phyloP scores from a whole-genome alignment of 2,797 vertebrate genomes.

The Rhabdophis nuchalis region DNA sequence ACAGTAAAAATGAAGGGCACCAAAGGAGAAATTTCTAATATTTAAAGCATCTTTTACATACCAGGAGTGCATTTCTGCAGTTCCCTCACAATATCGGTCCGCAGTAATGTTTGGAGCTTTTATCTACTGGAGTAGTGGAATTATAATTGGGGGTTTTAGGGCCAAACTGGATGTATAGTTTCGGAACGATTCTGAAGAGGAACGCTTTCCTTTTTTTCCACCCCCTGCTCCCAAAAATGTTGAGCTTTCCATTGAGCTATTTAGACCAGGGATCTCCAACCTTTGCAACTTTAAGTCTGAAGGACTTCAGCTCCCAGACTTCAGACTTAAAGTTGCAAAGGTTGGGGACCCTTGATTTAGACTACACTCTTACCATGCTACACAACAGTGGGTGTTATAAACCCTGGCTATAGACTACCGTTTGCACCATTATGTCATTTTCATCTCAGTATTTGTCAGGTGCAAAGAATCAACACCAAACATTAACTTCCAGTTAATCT shows the following conservation, averaged over 20 bases:
- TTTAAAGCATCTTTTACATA: not conserved
- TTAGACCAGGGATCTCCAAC: too few species aligned
- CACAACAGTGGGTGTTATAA: not conserved
- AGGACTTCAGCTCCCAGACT: too few species aligned
- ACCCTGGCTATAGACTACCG: not conserved
- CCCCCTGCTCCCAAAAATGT: not conserved
- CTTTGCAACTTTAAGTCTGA: too few species aligned
- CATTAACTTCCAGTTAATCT: too few species aligned
- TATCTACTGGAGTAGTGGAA: not conserved
- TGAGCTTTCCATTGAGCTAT: not conserved
- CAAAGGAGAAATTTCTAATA: not conserved
- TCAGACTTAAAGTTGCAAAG: too few species aligned
- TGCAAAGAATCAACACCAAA: too few species aligned
- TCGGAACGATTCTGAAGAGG: not conserved
- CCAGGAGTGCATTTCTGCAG: not conserved
- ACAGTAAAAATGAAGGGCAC: not conserved
- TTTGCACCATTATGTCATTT: not conserved
- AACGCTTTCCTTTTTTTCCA: not conserved
- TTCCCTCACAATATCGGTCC: fast-evolving
- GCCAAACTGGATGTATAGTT: not conserved
- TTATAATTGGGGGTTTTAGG: not conserved
- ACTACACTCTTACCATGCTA: not conserved
- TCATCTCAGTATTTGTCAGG: not conserved
- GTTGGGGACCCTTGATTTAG: too few species aligned
- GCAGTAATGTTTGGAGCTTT: not conserved